Conservation (phyloP, 2,888 invertebrate species). For the Liodrosophila aerea region DNA sequence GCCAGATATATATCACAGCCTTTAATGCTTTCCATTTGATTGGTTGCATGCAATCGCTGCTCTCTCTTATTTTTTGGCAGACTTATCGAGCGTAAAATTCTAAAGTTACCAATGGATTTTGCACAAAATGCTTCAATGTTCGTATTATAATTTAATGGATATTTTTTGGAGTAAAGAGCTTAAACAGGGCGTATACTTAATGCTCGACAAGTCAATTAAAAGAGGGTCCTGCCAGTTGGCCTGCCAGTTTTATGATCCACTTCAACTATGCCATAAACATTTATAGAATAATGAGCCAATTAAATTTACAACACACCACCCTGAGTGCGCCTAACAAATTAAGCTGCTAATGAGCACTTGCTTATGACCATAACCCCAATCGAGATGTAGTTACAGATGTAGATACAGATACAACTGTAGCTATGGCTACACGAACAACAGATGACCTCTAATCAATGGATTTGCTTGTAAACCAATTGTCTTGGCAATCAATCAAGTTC, state of each 20-base stretch:
- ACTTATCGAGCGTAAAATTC: conserved; percentile 16
- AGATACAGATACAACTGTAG: neutral
- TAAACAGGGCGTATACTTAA: conserved; percentile 31
- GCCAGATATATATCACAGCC: conserved; percentile 49
- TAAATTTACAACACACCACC: conserved; percentile 44
- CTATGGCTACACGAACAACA: conserved; percentile 3
- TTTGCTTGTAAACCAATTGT: conserved; percentile 28
- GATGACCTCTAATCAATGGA: conserved; percentile 40
- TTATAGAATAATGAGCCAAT: conserved; percentile 54
- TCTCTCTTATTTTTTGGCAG: conserved; percentile 3
- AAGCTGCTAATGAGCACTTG: conserved; percentile 40
- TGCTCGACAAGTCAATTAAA: conserved; percentile 24
- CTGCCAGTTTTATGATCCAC: conserved; percentile 32
- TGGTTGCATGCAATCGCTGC: conserved; percentile 29
- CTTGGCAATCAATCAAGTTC: conserved; percentile 62
- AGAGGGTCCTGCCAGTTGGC: no score
- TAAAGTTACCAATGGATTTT: conserved; percentile 19
- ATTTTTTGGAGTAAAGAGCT: conserved; percentile 13
- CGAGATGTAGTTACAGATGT: neutral
- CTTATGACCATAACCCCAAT: conserved; percentile 37
- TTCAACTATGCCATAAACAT: conserved; percentile 56
- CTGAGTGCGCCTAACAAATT: conserved; percentile 44
- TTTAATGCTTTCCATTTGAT: conserved; percentile 61
- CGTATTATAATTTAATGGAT: conserved; percentile 26
- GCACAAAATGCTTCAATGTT: neutral